These are phyloP conservation scores for Thamnophis elegans DNA, from an alignment of 2,797 vertebrate species.

Conservation along the genomic window DNA sequence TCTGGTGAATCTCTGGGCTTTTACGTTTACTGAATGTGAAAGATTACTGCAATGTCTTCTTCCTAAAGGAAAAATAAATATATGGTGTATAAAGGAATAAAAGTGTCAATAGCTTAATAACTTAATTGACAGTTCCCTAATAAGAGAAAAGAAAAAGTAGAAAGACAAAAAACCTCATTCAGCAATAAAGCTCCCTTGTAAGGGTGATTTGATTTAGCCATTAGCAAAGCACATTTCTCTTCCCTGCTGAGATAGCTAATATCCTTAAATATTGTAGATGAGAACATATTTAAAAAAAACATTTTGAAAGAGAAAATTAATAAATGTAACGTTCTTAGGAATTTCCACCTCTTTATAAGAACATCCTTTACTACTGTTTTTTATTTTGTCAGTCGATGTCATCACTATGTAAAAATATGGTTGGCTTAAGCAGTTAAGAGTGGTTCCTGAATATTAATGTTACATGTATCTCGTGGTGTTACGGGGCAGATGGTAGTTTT, in stretches of 20 bases:
- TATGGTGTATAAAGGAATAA: too few species aligned
- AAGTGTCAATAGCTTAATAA: too few species aligned
- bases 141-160: neutral
- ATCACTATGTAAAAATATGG: neutral
- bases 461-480: neutral
- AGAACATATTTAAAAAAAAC: neutral
- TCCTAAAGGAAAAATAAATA: neutral
- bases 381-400: neutral
- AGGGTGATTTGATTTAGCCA: neutral
- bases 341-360: neutral
- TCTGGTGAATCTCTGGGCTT: neutral
- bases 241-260: neutral
- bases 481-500: conserved; percentile 43
- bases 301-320: neutral
- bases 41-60: neutral
- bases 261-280: neutral
- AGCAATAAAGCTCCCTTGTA: neutral
- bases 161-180: neutral
- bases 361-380: neutral
- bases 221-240: neutral
- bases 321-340: neutral
- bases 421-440: conserved; percentile 1
- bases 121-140: neutral
- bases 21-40: neutral
- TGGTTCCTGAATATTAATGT: conserved; percentile 19